Conservation (phyloP, 2,113 vertebrate species). For the Acanthisitta chloris region DNA sequence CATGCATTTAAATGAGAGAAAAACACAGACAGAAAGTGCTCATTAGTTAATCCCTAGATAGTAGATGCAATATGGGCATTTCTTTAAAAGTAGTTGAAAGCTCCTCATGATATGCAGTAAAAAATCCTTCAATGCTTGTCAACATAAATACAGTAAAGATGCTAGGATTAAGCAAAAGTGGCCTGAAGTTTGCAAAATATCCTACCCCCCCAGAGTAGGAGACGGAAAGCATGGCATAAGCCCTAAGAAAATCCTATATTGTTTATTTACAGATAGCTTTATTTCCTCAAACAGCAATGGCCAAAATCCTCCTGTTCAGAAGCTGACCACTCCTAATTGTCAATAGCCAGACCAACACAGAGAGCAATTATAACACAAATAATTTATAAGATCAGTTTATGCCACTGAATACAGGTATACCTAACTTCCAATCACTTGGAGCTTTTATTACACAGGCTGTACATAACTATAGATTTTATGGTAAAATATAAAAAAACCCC, state of each 20-base stretch:
- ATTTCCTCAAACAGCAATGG: neutral
- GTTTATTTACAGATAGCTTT: neutral
- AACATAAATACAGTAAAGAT: neutral
- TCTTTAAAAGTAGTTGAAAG: neutral
- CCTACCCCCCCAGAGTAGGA: rapidly evolving
- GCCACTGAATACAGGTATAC: neutral
- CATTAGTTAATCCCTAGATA: neutral
- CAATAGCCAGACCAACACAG: neutral
- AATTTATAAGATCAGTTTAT: neutral
- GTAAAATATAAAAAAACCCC: neutral
- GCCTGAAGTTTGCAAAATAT: neutral
- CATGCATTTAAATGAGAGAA: neutral
- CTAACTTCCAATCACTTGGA: neutral
- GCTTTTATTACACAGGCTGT: neutral
- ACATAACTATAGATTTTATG: neutral
- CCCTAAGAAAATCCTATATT: neutral
- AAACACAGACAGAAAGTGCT: neutral
- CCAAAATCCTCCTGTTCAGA: neutral
- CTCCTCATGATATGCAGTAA: neutral
- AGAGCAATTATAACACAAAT: neutral
- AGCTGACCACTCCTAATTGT: neutral
- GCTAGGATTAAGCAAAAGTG: neutral
- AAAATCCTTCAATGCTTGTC: neutral
- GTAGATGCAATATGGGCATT: neutral
- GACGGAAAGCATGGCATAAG: neutral